Percentiles rank a stretch among this genome's conserved stretches.
These are phyloP conservation scores for Xylota sylvarum DNA, from an alignment of 2,888 invertebrate genomes.

Conservation along the genomic window DNA sequence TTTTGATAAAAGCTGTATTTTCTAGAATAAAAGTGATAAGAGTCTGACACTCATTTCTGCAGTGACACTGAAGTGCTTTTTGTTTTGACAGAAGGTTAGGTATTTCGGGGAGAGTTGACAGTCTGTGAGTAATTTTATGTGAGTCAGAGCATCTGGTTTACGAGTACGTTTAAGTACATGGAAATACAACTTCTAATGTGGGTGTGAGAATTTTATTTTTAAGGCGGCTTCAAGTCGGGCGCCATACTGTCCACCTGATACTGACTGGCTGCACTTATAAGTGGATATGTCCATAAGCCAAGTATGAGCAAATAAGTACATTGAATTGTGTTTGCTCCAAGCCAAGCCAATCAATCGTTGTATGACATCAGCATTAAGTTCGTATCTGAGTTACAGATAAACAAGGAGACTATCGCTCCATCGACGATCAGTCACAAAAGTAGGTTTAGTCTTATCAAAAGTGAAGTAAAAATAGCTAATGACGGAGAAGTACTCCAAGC, in stretches of 20 bases:
- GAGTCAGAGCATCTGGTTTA: neutral
- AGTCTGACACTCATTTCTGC: neutral
- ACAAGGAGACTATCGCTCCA: neutral
- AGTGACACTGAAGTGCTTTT: neutral
- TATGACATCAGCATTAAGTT: constrained; percentile 14
- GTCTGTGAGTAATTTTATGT: neutral
- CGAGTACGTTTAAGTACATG: neutral
- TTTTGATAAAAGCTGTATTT: constrained; percentile 51
- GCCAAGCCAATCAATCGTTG: neutral
- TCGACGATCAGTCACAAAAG: neutral
- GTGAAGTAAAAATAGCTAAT: neutral
- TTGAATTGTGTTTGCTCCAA: neutral
- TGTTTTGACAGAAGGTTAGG: neutral
- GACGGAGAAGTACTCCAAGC: neutral
- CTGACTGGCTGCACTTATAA: neutral
- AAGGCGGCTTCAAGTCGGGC: neutral
- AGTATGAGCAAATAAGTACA: neutral
- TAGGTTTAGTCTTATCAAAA: neutral
- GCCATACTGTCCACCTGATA: neutral
- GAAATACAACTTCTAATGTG: neutral
- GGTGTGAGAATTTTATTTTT: neutral
- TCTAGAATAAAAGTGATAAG: constrained; percentile 36
- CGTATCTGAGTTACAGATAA: neutral
- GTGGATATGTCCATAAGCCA: neutral
- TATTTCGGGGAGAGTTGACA: neutral